Evolutionary conservation across 2,797 vertebrate genomes (phyloP).

Genomic region (Enoplosus armatus): DNA sequence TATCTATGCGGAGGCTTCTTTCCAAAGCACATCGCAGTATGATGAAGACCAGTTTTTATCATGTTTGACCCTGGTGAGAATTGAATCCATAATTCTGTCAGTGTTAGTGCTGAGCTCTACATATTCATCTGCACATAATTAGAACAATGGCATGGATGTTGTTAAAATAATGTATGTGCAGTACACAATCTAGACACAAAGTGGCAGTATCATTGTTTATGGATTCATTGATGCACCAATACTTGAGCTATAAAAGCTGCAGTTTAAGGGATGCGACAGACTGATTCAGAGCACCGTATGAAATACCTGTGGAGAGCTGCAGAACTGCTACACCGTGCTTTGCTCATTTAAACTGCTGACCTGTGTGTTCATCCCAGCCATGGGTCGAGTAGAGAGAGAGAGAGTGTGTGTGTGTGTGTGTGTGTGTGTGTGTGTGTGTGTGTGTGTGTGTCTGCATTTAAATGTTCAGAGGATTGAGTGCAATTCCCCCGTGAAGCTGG

Average conservation of each 20-base stretch:
- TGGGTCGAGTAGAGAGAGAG: neutral
- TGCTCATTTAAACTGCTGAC: constrained; percentile 45
- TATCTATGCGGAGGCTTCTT: neutral
- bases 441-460: constrained; percentile 40
- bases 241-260: constrained; percentile 37
- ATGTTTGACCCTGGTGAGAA: neutral
- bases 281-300: constrained; percentile 16
- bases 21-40: constrained; percentile 15
- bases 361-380: constrained; percentile 40
- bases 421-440: constrained; percentile 21
- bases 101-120: neutral
- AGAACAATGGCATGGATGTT: neutral
- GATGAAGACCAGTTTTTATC: constrained; percentile 12
- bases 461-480: constrained; percentile 57
- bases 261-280: constrained; percentile 17
- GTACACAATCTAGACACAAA: constrained; percentile 54
- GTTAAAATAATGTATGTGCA: constrained; percentile 40
- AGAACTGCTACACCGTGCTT: constrained; percentile 5
- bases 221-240: constrained; percentile 14
- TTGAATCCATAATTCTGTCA: neutral
- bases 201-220: constrained; percentile 54
- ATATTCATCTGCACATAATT: constrained; percentile 11
- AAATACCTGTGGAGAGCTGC: constrained; percentile 21
- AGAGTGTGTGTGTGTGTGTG: neutral
- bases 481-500: constrained; percentile 52